Evolutionary conservation across 2,797 vertebrate genomes (phyloP).

Genomic region (Rhinogobio ventralis): DNA sequence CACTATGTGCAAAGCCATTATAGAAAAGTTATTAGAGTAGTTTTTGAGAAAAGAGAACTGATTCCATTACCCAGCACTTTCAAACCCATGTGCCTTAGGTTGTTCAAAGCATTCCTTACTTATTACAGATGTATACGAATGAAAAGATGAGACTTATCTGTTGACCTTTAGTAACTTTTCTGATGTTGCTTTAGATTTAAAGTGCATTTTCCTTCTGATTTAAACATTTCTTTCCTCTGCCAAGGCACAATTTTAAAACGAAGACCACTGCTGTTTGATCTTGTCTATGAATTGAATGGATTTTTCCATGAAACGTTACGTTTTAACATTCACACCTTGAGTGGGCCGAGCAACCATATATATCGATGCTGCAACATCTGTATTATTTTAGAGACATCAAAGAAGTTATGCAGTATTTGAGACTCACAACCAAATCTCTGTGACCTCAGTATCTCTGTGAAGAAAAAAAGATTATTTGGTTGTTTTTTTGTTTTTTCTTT

Average conservation of each 20-base stretch:
- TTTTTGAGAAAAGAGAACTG: slow-evolving; percentile 3
- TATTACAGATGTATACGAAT: background rate
- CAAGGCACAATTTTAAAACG: background rate
- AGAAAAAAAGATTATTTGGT: background rate
- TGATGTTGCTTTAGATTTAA: slow-evolving; percentile 16
- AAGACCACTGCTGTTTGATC: slow-evolving; percentile 37
- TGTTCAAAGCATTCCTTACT: background rate
- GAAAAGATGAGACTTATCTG: background rate
- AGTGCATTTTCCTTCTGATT: slow-evolving; percentile 18
- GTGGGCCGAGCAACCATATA: background rate
- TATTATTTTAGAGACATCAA: slow-evolving; percentile 5
- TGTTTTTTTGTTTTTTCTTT: background rate
- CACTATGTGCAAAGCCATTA: slow-evolving; percentile 1
- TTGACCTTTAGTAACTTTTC: background rate
- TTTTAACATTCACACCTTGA: slow-evolving; percentile 3
- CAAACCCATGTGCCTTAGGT: slow-evolving; percentile 24
- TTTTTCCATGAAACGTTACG: background rate
- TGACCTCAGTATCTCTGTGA: slow-evolving; percentile 28
- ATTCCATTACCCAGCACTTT: slow-evolving; percentile 37
- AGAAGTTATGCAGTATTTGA: slow-evolving; percentile 27
- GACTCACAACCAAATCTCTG: slow-evolving; percentile 7
- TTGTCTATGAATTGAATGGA: background rate
- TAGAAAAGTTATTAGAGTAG: background rate
- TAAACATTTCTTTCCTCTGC: background rate
- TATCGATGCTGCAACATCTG: background rate